phyloP scores from a whole-genome alignment of 2,113 vertebrate genomes.

The Tragelaphus strepsiceros region DNA sequence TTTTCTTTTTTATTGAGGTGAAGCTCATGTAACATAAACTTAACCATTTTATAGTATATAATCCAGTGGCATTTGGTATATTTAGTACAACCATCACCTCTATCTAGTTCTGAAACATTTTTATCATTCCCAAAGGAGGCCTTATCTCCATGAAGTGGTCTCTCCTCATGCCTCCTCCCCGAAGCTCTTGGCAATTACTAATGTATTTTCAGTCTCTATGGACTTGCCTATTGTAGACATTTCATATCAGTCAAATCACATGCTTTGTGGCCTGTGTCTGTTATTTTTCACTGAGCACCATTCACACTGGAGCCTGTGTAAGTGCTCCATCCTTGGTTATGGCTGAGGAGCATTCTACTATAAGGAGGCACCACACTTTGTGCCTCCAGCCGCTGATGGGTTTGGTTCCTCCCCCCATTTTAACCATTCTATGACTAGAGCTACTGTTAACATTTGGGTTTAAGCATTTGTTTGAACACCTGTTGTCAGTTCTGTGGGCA shows the following conservation, averaged over 20 bases:
- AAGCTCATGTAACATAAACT: neutral
- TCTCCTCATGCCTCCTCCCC: too few species aligned
- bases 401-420: neutral
- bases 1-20: neutral
- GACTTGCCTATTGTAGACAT: too few species aligned
- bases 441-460: neutral
- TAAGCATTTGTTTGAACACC: neutral
- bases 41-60: neutral
- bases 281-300: neutral
- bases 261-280: neutral
- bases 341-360: neutral
- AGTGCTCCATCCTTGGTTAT: neutral
- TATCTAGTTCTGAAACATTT: neutral
- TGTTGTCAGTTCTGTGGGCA: neutral
- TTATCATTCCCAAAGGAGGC: neutral
- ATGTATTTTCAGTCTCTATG: neutral
- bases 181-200: neutral
- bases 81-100: neutral
- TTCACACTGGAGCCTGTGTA: rapidly evolving
- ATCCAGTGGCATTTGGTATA: neutral
- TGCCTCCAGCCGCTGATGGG: neutral
- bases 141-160: neutral
- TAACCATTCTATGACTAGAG: neutral
- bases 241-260: neutral
- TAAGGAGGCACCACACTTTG: neutral